Conservation (phyloP, 2,888 invertebrate species). For the Amblyteles armatorius region DNA sequence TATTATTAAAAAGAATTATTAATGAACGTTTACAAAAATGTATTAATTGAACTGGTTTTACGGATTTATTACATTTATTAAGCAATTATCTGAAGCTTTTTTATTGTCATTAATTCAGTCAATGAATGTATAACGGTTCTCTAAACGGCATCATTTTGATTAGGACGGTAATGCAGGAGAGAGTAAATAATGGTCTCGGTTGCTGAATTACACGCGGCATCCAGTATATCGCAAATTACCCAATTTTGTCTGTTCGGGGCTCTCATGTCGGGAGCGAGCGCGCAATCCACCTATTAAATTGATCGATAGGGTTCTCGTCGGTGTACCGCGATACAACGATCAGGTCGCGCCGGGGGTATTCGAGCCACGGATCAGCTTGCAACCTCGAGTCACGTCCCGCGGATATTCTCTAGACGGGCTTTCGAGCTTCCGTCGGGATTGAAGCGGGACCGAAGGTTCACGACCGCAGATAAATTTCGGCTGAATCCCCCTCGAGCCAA, state of each 20-base stretch:
- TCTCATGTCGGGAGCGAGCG: constrained; percentile 2
- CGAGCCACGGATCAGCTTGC: constrained; percentile 33
- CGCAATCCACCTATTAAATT: constrained; percentile 49
- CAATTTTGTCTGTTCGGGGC: not conserved
- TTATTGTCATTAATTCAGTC: not conserved
- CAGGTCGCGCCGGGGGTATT: not conserved
- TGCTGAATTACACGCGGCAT: not conserved
- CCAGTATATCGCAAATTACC: constrained; percentile 25
- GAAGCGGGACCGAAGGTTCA: constrained; percentile 36
- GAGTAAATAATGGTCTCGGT: not conserved
- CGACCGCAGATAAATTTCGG: constrained; percentile 43
- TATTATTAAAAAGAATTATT: no score
- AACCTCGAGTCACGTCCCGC: constrained; percentile 27
- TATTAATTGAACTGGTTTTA: no score
- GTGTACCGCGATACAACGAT: constrained; percentile 38
- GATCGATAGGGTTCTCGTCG: constrained; percentile 27
- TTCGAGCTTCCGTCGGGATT: constrained; percentile 43
- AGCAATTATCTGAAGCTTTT: not conserved
- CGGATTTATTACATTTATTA: not conserved
- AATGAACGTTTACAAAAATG: no score
- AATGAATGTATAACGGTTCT: not conserved
- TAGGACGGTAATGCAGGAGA: not conserved
- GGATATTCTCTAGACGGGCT: constrained; percentile 43
- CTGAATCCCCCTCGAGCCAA: constrained; percentile 12
- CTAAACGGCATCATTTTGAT: not conserved